Evolutionary conservation across 2,888 invertebrate species (phyloP).

Genomic region (Lapara coniferarum): DNA sequence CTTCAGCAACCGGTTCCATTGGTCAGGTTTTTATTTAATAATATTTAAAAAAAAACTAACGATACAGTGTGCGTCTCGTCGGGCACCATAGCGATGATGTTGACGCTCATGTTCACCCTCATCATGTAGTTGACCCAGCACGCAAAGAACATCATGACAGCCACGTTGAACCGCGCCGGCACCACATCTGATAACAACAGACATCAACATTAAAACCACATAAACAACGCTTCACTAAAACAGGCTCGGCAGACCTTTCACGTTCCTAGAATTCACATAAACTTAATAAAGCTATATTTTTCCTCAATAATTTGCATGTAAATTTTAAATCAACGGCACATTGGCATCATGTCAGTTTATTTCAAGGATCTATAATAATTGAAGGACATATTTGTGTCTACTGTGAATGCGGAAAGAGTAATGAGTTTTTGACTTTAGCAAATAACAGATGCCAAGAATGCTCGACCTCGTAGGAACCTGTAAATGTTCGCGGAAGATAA

Average conservation of each 20-base stretch:
- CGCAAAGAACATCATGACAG: conserved; percentile 89
- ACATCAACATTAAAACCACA: conserved; percentile 14
- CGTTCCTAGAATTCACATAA: conserved; percentile 28
- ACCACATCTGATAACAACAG: conserved; percentile 62
- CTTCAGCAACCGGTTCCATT: no score
- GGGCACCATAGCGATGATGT: conserved; percentile 88
- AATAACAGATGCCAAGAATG: conserved; percentile 47
- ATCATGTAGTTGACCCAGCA: conserved; percentile 90
- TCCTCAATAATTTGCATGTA: conserved; percentile 13
- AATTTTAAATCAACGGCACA: background rate
- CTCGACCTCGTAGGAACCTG: conserved; percentile 60
- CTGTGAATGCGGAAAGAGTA: conserved; percentile 39
- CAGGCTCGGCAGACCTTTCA: background rate
- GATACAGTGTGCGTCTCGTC: conserved; percentile 59
- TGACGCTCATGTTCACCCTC: conserved; percentile 90
- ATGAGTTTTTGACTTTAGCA: conserved; percentile 38
- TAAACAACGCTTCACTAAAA: background rate
- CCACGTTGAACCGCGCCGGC: conserved; percentile 78
- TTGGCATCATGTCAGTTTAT: background rate
- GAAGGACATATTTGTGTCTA: conserved; percentile 23
- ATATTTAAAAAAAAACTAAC: conserved; percentile 53
- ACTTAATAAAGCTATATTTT: conserved; percentile 25
- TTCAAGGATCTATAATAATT: background rate
- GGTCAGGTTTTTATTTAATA: no score
- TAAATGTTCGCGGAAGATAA: conserved; percentile 62